Conservation (phyloP, 2,888 invertebrate genomes). For the Scaptomyza reducta region DNA sequence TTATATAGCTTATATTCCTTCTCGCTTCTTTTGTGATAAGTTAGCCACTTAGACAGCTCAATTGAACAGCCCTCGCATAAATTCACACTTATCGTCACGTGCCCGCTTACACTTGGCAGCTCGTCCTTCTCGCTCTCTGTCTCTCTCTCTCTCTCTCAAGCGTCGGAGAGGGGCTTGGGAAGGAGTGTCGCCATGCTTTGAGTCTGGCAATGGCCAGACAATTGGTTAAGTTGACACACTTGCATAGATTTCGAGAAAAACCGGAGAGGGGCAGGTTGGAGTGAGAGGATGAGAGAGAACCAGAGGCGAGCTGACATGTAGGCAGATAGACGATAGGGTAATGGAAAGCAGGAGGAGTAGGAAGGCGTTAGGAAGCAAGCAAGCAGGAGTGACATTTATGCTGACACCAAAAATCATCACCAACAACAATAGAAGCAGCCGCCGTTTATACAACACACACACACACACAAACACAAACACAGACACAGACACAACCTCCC, state of each 20-base stretch:
- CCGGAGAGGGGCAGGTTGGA: neutral
- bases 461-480: too few relatives aligned
- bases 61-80: constrained; percentile 17
- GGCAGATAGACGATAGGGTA: neutral
- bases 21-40: neutral
- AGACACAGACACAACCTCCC: too few relatives aligned
- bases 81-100: constrained; percentile 11
- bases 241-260: constrained; percentile 35
- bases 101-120: constrained; percentile 12
- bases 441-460: neutral
- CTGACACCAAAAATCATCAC: constrained; percentile 73
- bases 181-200: neutral
- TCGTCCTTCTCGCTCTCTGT: constrained; percentile 14
- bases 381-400: constrained; percentile 64
- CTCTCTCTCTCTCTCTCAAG: too few relatives aligned
- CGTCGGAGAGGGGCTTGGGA: too few relatives aligned
- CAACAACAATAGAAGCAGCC: constrained; percentile 42
- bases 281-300: neutral
- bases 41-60: neutral
- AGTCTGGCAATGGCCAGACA: constrained; percentile 58
- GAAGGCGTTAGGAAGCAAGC: neutral
- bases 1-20: too few relatives aligned
- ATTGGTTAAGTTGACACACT: constrained; percentile 60
- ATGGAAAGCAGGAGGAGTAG: neutral
- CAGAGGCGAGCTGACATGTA: neutral